Conservation (phyloP, 2,888 invertebrate genomes). For the Lasius platythorax region DNA sequence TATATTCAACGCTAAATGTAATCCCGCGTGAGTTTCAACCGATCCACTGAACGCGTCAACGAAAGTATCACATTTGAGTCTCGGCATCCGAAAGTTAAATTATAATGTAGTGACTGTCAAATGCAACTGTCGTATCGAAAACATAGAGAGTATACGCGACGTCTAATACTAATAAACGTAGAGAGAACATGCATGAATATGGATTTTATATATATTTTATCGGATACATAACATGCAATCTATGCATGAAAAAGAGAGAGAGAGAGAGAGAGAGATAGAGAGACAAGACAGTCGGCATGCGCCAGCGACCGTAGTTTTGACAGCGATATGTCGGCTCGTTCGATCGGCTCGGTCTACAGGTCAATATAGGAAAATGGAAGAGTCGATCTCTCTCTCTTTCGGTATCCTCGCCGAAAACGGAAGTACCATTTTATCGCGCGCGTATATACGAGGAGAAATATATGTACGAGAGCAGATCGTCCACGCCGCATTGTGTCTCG, state of each 20-base stretch:
- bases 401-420: not conserved
- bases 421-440: not conserved
- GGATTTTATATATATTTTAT: too few relatives aligned
- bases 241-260: too few relatives aligned
- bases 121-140: not conserved
- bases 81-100: not conserved
- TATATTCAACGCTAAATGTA: not conserved
- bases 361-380: slow-evolving; percentile 38
- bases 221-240: too few relatives aligned
- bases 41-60: not conserved
- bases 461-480: not conserved
- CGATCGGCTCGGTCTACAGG: slow-evolving; percentile 18
- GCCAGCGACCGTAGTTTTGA: slow-evolving; percentile 32
- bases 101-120: not conserved
- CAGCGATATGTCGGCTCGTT: slow-evolving; percentile 36
- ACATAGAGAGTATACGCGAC: not conserved
- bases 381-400: slow-evolving; percentile 15
- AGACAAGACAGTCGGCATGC: slow-evolving; percentile 7
- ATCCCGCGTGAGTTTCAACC: not conserved
- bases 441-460: slow-evolving; percentile 5
- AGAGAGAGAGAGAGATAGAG: not conserved
- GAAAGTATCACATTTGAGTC: not conserved
- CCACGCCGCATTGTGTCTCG: not conserved
- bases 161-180: not conserved
- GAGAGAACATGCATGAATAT: not conserved